These are phyloP conservation scores for Jaculus jaculus DNA, from an alignment of 2,113 vertebrate species.

Conservation along the genomic window DNA sequence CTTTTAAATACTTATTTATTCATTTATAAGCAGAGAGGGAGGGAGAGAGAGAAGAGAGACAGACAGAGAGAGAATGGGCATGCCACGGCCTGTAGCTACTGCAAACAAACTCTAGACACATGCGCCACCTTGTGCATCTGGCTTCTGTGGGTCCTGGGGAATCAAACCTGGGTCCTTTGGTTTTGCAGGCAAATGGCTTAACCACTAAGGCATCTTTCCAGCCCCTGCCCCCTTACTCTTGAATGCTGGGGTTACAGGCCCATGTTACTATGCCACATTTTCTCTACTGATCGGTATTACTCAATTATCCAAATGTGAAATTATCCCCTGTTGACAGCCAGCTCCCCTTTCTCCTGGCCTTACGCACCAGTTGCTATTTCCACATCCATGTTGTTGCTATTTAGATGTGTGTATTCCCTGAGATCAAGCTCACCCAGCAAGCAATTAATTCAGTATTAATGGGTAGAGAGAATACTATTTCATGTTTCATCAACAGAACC, in stretches of 20 bases:
- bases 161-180: too few relatives aligned
- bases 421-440: constrained; percentile 10
- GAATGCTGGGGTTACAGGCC: neutral
- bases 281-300: neutral
- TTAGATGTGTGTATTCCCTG: neutral
- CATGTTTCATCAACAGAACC: neutral
- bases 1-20: too few relatives aligned
- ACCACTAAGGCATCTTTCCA: too few relatives aligned
- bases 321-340: neutral
- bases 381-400: neutral
- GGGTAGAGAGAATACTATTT: neutral
- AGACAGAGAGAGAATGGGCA: too few relatives aligned
- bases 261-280: neutral
- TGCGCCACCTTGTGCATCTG: too few relatives aligned
- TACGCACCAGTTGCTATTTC: neutral
- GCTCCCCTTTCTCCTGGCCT: neutral
- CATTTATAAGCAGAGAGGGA: too few relatives aligned
- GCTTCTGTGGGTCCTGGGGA: too few relatives aligned
- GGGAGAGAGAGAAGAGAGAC: too few relatives aligned
- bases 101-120: too few relatives aligned
- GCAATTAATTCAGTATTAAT: constrained; percentile 21
- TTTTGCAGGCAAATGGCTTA: too few relatives aligned
- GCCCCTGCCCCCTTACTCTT: too few relatives aligned
- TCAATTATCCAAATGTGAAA: neutral
- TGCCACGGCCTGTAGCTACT: too few relatives aligned